These are phyloP conservation scores for Epinephelus cyanopodus DNA, from an alignment of 2,113 vertebrate species.

Conservation along the genomic window DNA sequence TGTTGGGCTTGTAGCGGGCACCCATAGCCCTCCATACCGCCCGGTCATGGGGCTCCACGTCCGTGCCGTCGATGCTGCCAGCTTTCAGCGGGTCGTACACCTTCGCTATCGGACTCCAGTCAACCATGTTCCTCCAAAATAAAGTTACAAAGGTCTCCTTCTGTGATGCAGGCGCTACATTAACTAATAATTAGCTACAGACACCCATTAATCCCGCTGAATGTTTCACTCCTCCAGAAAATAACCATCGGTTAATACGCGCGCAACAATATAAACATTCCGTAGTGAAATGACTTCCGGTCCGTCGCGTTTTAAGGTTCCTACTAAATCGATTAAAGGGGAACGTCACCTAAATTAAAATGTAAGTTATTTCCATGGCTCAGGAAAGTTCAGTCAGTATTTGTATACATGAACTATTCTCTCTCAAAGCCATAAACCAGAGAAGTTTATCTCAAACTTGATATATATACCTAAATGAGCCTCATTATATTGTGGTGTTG, in stretches of 20 bases:
- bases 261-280: constrained; percentile 53
- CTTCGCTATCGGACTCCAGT: constrained; percentile 94
- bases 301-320: constrained; percentile 15
- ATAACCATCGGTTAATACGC: accelerated
- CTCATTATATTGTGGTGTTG: no score
- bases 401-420: no score
- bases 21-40: constrained; percentile 95
- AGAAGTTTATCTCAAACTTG: no score
- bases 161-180: not conserved
- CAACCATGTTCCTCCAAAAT: constrained; percentile 76
- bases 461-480: no score
- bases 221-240: not conserved
- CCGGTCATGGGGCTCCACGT: constrained; percentile 94
- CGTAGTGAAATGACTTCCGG: constrained; percentile 26
- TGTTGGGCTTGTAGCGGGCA: constrained; percentile 92
- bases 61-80: constrained; percentile 96
- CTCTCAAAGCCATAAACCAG: no score
- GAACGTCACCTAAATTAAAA: no score
- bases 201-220: accelerated
- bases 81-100: constrained; percentile 95
- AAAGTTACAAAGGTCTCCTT: accelerated
- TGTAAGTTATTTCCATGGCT: no score
- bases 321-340: not conserved
- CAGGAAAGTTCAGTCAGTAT: no score
- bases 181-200: accelerated